phyloP scores from a whole-genome alignment of 2,888 invertebrate genomes.

The Drosophila birchii region DNA sequence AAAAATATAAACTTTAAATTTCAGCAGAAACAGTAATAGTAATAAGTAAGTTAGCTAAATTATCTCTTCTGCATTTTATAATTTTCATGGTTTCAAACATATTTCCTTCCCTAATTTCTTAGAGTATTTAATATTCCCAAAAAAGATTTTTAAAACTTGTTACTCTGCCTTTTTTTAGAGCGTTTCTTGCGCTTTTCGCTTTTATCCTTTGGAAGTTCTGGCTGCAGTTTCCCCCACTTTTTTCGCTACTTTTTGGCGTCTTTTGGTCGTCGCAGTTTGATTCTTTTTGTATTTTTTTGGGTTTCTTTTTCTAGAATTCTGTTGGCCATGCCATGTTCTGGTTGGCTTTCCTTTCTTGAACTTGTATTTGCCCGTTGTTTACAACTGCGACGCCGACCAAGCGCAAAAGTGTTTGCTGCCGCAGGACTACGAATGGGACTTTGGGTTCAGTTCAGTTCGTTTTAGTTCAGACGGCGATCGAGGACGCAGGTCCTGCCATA shows the following conservation, averaged over 20 bases:
- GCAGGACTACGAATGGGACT: constrained; percentile 57
- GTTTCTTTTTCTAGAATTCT: constrained; percentile 8
- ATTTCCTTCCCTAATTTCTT: too few relatives aligned
- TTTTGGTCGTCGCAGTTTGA: constrained; percentile 36
- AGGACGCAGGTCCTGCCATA: constrained; percentile 65
- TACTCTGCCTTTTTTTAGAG: background rate
- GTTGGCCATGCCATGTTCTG: constrained; percentile 11
- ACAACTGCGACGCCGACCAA: constrained; percentile 75
- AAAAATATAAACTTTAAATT: too few relatives aligned
- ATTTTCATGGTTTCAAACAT: too few relatives aligned
- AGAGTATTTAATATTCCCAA: constrained; percentile 13
- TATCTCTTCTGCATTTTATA: too few relatives aligned
- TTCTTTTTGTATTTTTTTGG: constrained; percentile 3
- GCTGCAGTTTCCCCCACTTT: constrained; percentile 21
- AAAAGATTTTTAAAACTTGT: background rate
- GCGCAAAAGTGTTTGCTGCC: constrained; percentile 78
- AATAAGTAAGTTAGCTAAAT: background rate
- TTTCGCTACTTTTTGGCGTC: constrained; percentile 45
- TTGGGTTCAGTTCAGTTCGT: constrained; percentile 7
- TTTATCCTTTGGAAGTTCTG: constrained; percentile 21
- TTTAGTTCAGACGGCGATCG: constrained; percentile 8
- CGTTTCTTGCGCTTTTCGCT: constrained; percentile 29
- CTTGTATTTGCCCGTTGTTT: constrained; percentile 60
- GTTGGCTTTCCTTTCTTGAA: constrained; percentile 7
- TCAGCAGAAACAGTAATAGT: background rate